Conservation (phyloP, 2,113 vertebrate species). For the Ornithorhynchus anatinus region DNA sequence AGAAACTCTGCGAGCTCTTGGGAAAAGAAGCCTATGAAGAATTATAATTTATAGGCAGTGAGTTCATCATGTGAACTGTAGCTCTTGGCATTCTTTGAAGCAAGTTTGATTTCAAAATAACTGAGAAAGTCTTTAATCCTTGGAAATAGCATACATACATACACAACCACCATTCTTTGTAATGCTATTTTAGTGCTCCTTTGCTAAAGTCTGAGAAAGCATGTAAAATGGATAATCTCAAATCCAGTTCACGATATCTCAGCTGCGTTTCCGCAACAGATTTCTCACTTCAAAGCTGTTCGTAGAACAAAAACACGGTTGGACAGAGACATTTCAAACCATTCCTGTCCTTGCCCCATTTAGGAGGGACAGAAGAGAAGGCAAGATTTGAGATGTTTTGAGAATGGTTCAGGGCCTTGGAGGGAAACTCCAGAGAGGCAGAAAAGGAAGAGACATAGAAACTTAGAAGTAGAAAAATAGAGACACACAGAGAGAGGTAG, state of each 20-base stretch:
- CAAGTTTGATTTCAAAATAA: constrained; percentile 36
- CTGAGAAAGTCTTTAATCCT: constrained; percentile 29
- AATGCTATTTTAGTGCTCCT: constrained; percentile 21
- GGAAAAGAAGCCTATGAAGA: background rate
- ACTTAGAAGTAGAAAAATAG: background rate
- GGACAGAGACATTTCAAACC: constrained; percentile 55
- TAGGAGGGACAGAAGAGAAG: background rate
- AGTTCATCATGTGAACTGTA: constrained; percentile 2
- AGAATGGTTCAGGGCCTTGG: too few species aligned
- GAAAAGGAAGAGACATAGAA: background rate
- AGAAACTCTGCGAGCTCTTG: background rate
- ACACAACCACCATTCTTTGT: background rate
- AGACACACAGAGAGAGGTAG: too few species aligned
- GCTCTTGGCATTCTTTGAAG: constrained; percentile 18
- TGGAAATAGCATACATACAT: constrained; percentile 30
- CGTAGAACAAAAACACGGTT: constrained; percentile 54
- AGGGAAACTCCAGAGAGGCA: too few species aligned
- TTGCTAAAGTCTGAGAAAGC: too few species aligned
- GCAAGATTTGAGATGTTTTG: too few species aligned
- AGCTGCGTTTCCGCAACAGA: constrained; percentile 10
- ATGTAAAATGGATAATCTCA: constrained; percentile 52
- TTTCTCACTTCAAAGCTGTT: constrained; percentile 41
- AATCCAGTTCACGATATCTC: constrained; percentile 42
- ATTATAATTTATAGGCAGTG: background rate
- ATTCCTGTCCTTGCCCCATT: constrained; percentile 29